Evolutionary conservation across 2,888 invertebrate species (phyloP).

Genomic region (Torymus auratus): DNA sequence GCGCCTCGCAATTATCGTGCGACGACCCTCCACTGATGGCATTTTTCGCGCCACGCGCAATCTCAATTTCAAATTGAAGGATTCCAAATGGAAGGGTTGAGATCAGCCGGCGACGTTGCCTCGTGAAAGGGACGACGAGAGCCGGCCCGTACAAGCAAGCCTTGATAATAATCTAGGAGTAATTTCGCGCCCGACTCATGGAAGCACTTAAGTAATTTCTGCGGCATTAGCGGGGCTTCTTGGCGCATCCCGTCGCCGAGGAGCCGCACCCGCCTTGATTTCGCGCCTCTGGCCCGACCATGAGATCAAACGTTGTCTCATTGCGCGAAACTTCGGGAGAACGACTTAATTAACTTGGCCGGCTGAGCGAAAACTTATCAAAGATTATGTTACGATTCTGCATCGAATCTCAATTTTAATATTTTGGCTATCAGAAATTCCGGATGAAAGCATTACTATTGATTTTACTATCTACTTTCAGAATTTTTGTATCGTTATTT

Average conservation of each 20-base stretch:
- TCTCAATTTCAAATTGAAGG: conserved; percentile 55
- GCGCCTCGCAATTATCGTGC: conserved; percentile 36
- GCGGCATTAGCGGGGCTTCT: conserved; percentile 44
- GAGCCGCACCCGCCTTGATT: not conserved
- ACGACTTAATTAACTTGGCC: conserved; percentile 33
- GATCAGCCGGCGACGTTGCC: not conserved
- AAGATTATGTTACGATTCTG: too few relatives aligned
- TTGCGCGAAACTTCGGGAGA: conserved; percentile 10
- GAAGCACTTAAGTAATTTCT: conserved; percentile 56
- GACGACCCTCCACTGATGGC: conserved; percentile 13
- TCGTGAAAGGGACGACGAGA: conserved; percentile 44
- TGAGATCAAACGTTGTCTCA: conserved; percentile 37
- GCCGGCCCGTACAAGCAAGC: conserved; percentile 20
- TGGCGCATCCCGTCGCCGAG: not conserved
- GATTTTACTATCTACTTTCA: too few relatives aligned
- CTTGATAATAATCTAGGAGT: conserved; percentile 55
- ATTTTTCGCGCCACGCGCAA: conserved; percentile 37
- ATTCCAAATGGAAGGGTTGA: conserved; percentile 35
- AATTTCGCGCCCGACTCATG: conserved; percentile 50
- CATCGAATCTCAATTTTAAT: too few relatives aligned
- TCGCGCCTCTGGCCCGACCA: not conserved
- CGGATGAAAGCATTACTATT: too few relatives aligned
- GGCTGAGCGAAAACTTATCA: not conserved
- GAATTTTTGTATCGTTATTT: too few relatives aligned
- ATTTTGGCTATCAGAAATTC: too few relatives aligned